Evolutionary conservation across 2,888 invertebrate genomes (phyloP), one percentile per base, ranked within the genome.

Genomic region (Drosophila anomalata): DNA sequence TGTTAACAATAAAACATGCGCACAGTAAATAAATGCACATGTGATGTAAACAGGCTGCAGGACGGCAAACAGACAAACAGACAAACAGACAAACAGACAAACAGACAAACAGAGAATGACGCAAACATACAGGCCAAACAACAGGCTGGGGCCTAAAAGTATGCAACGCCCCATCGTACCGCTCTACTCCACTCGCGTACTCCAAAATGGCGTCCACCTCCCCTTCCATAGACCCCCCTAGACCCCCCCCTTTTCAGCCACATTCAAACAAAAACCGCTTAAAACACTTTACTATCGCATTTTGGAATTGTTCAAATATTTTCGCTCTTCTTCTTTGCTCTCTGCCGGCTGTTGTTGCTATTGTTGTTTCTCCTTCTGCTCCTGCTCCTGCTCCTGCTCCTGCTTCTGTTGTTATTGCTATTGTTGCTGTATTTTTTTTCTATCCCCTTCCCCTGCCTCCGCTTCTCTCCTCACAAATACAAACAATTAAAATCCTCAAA

Each of bases 251-350:
- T 24, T 22, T 29, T 14, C 17, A 24, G 52, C 55, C 74, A 70
- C 78, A 86, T 79, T 77, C 83, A 87, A 80, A 85, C 79, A 68
- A 76, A 86, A 88, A 85, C 88, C 85, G 85, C 88, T 85, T 88
- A 88, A 85, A 86, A 85, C 85, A 85, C 88, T 85, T 85, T 86
- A 86, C 85, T 84, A 85, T 88, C 87, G 81, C 88, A 88, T 86
- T 84, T 85, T 86, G 84, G 71, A 81, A 85, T 85, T 85, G 88
- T 88, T 85, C 79, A 87, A 85, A 88, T 88, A 87, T 88, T 84
- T 85, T 77, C 73, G 68, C 78, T 52, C 56, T 46, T 22, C 52
- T 29, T 60, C n/a, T 42, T 47, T n/a, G 33, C n/a, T 33, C 33
- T 33, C 33, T 12, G 33, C 12, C 39, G 7, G 4, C 44, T 67